Conservation (phyloP, 2,113 vertebrate genomes). For the Martes martes region DNA sequence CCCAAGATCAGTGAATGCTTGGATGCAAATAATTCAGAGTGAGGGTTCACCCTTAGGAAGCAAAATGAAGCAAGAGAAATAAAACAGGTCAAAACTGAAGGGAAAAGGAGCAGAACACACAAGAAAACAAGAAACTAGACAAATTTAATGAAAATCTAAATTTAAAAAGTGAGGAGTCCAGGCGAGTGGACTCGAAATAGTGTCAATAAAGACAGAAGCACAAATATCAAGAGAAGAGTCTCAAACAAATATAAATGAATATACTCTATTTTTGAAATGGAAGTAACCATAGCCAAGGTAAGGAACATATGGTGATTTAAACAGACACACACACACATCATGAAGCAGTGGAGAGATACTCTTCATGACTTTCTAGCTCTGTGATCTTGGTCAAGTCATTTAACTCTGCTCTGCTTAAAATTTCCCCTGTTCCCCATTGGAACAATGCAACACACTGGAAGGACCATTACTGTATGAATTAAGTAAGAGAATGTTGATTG, state of each 20-base stretch:
- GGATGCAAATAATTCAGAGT: not conserved
- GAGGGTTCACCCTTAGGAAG: not conserved
- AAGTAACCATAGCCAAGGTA: not conserved
- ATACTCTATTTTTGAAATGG: not conserved
- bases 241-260: not conserved
- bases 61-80: not conserved
- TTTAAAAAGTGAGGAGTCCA: not conserved
- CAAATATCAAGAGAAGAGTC: not conserved
- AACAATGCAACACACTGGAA: not conserved
- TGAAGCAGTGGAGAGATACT: not conserved
- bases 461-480: not conserved
- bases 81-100: not conserved
- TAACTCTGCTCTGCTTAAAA: not conserved
- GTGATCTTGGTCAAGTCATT: not conserved
- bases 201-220: not conserved
- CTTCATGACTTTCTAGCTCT: not conserved
- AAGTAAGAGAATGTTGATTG: not conserved
- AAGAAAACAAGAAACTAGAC: not conserved
- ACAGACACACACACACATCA: not conserved
- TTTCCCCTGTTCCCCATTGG: not conserved
- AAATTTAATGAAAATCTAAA: not conserved
- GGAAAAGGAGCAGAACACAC: not conserved
- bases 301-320: not conserved
- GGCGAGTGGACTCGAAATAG: not conserved
- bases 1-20: not conserved